Evolutionary conservation across 2,888 invertebrate genomes (phyloP), one percentile per base, ranked within the genome.

Genomic region (Hyles lineata): DNA sequence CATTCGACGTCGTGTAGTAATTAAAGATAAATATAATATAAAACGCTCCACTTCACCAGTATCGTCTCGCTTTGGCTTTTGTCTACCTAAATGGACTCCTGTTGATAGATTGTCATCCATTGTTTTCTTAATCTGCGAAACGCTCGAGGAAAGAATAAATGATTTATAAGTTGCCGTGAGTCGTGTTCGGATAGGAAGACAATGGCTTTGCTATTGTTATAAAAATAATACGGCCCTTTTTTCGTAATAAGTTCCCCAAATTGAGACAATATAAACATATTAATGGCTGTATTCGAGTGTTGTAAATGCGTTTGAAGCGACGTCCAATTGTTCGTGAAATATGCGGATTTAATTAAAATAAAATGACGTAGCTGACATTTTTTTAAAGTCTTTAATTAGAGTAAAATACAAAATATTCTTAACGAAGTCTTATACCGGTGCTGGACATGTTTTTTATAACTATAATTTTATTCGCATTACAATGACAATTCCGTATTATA

Each of bases 21-120:
- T 94, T 93, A 94, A 94, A 94, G 92, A 92, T 94, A 94, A 94
- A 94, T 93, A 94, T 91, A 91, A 92, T 91, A 94, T 90, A 91
- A 92, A 93, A 90, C 88, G 92, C 87, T 92, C 83, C 92, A 90
- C 89, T 93, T 90, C 89, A 84, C 88, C 77, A 75, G 80, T 83
- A 87, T 87, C 86, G 82, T 86, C 86, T 82, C 86, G 85, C 82
- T 86, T 84, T 80, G 78, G 86, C 90, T 90, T 91, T 93, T 92
- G 90, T 93, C 91, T 91, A 85, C 83, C 79, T 87, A 90, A 92
- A 92, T 89, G 89, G 89, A 90, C 85, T 89, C 85, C 81, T 91
- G 87, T 89, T 90, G 89, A 93, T 92, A 91, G 90, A 90, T 92
- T 90, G 91, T 90, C 90, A 86, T 85, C 91, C 85, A 92, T 93